These are phyloP conservation scores for Protaetia brevitarsis DNA, from an alignment of 1,140 invertebrate genomes.

Conservation along the genomic window DNA sequence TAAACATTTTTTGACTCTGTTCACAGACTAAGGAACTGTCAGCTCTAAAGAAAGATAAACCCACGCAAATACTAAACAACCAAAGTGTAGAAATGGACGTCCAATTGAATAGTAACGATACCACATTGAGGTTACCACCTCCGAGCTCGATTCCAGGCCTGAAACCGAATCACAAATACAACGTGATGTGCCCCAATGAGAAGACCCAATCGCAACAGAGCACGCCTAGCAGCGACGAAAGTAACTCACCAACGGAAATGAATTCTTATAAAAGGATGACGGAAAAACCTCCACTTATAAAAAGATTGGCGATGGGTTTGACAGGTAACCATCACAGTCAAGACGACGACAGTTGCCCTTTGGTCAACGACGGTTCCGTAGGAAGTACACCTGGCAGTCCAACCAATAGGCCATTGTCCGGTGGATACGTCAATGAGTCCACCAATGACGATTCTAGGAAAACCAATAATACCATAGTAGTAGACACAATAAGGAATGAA, in stretches of 20 bases:
- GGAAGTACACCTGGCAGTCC: conserved; percentile 55
- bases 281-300: conserved; percentile 81
- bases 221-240: conserved; percentile 79
- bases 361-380: conserved; percentile 56
- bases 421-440: conserved; percentile 75
- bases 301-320: conserved; percentile 68
- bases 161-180: conserved; percentile 53
- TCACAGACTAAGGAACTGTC: conserved; percentile 44
- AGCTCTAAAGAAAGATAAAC: conserved; percentile 39
- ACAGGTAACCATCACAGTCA: conserved; percentile 47
- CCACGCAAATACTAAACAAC: conserved; percentile 28
- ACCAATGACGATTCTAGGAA: conserved; percentile 52
- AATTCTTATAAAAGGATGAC: conserved; percentile 78
- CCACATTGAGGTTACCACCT: conserved; percentile 52
- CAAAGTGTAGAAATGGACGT: conserved; percentile 54
- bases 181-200: conserved; percentile 48
- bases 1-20: neutral
- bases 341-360: conserved; percentile 61
- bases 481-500: conserved; percentile 49
- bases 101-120: conserved; percentile 51
- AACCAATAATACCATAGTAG: conserved; percentile 48
- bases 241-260: conserved; percentile 83
- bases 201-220: conserved; percentile 57
- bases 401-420: conserved; percentile 62
- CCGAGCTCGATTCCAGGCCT: conserved; percentile 56